A percentile compares a stretch with the other conserved stretches of the same genome.
These are phyloP conservation scores for Diabrotica undecimpunctata DNA, from an alignment of 1,140 invertebrate species.

Conservation along the genomic window DNA sequence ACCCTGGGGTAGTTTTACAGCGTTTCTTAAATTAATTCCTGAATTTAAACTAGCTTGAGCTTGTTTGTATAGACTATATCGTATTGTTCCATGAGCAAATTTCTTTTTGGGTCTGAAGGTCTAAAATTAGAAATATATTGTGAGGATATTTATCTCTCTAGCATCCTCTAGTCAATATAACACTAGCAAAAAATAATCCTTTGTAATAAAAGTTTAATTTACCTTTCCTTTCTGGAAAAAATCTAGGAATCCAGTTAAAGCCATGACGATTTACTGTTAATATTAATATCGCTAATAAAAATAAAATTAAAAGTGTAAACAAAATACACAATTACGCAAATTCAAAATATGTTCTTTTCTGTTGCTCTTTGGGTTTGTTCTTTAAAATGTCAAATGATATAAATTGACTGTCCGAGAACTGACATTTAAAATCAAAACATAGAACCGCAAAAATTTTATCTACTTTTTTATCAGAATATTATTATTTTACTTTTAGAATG, in stretches of 20 bases:
- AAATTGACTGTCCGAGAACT: too few relatives aligned
- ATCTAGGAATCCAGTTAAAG: constrained; percentile 69
- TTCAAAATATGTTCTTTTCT: background rate
- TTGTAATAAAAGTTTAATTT: constrained; percentile 25
- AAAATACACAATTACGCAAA: background rate
- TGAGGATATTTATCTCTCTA: background rate
- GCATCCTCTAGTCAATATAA: background rate
- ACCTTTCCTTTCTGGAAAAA: constrained; percentile 83
- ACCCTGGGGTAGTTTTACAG: constrained; percentile 79
- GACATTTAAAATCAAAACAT: too few relatives aligned
- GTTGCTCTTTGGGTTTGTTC: too few relatives aligned
- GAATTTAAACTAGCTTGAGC: constrained; percentile 90
- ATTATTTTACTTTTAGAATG: too few relatives aligned
- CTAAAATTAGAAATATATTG: constrained; percentile 49
- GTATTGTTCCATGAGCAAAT: constrained; percentile 85
- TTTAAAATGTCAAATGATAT: too few relatives aligned
- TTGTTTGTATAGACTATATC: constrained; percentile 90
- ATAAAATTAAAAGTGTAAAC: constrained; percentile 9
- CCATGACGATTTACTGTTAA: constrained; percentile 46
- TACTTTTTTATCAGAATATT: too few relatives aligned
- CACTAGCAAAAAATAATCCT: background rate
- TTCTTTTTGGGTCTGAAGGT: constrained; percentile 88
- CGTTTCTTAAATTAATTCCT: constrained; percentile 85
- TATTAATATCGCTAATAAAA: background rate
- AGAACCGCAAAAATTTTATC: too few relatives aligned